A percentile compares a stretch with the other conserved stretches of the same genome.
These are phyloP conservation scores for Diprion similis DNA, from an alignment of 1,140 invertebrate species.

Conservation along the genomic window DNA sequence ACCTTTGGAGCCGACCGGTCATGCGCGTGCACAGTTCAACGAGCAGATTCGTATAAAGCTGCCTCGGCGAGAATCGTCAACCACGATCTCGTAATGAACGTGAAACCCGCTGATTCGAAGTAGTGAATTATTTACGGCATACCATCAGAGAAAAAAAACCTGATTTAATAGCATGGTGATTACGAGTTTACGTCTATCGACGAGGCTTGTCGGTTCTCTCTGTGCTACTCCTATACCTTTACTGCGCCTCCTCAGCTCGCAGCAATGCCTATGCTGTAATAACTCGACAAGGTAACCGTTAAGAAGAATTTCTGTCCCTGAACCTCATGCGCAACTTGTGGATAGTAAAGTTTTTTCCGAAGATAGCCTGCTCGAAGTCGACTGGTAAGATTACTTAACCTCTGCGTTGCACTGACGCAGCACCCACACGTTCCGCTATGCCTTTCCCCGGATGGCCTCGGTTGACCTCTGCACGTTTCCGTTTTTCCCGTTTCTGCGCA, in stretches of 20 bases:
- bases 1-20: slow-evolving; percentile 45
- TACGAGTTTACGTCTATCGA: neutral
- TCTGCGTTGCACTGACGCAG: slow-evolving; percentile 44
- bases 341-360: neutral
- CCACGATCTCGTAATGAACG: neutral
- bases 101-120: neutral
- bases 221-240: neutral
- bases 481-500: neutral
- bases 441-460: slow-evolving; percentile 39
- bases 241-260: neutral
- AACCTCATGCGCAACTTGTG: neutral
- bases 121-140: neutral
- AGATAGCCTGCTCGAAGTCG: neutral
- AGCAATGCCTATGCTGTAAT: neutral
- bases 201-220: neutral
- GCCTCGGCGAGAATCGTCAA: neutral
- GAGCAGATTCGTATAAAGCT: neutral
- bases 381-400: slow-evolving; percentile 38
- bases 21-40: slow-evolving; percentile 30
- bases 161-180: neutral
- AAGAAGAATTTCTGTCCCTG: neutral
- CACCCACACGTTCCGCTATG: slow-evolving; percentile 47
- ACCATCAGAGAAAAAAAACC: neutral
- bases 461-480: slow-evolving; percentile 37
- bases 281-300: neutral